A percentile compares a stretch with the other conserved stretches of the same genome.
These are phyloP conservation scores for Pseudopleuronectes americanus DNA, from an alignment of 2,797 vertebrate genomes.

Conservation along the genomic window DNA sequence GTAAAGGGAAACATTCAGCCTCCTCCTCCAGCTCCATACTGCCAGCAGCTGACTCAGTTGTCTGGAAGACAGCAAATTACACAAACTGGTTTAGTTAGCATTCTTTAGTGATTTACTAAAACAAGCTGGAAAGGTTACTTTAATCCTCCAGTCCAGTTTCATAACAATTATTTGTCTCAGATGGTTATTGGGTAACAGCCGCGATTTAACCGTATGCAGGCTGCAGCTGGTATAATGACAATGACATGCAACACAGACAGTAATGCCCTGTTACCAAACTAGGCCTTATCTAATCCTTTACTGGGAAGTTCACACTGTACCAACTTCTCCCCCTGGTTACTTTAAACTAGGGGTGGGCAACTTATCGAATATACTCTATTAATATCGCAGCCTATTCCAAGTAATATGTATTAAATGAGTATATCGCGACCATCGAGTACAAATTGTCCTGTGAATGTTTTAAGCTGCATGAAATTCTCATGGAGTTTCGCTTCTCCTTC, in stretches of 20 bases:
- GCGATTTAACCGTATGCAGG: slow-evolving; percentile 8
- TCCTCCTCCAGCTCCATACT: slow-evolving; percentile 64
- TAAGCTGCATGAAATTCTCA: too few relatives aligned
- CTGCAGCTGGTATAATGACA: slow-evolving; percentile 5
- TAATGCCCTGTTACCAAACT: background rate
- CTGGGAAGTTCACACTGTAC: background rate
- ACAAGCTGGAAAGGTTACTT: slow-evolving; percentile 7
- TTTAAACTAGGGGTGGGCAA: too few relatives aligned
- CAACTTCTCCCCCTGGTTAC: too few relatives aligned
- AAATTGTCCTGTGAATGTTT: too few relatives aligned
- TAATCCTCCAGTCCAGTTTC: background rate
- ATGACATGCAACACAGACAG: background rate
- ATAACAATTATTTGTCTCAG: too few relatives aligned
- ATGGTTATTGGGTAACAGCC: background rate
- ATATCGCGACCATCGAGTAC: too few relatives aligned
- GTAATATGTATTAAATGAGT: too few relatives aligned
- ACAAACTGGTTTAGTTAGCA: slow-evolving; percentile 1
- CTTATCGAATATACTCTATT: too few relatives aligned
- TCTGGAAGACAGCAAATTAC: slow-evolving; percentile 32
- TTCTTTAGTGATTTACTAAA: background rate
- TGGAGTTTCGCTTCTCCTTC: too few relatives aligned
- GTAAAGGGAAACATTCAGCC: slow-evolving; percentile 19
- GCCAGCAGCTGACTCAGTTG: slow-evolving; percentile 37
- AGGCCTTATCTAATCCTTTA: background rate
- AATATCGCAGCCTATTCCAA: too few relatives aligned